These are phyloP conservation scores for Paracanthobrama guichenoti DNA, from an alignment of 2,113 vertebrate species.

Conservation along the genomic window DNA sequence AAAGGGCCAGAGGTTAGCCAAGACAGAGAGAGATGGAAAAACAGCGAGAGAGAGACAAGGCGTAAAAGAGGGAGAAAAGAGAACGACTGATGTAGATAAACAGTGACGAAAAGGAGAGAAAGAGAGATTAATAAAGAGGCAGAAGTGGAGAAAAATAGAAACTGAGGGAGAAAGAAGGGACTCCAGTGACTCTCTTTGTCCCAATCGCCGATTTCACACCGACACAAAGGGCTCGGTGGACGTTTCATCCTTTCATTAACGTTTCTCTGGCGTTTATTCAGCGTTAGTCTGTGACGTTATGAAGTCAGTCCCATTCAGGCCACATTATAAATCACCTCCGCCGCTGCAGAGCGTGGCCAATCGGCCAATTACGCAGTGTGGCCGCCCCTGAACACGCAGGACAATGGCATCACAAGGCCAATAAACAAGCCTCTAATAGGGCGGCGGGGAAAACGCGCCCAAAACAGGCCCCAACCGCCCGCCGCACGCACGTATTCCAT, in stretches of 20 bases:
- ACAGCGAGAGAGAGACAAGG: conserved; percentile 41
- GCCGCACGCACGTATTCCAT: conserved; percentile 99
- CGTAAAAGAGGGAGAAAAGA: conserved; percentile 50
- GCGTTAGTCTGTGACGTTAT: conserved; percentile 79
- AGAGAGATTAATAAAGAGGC: conserved; percentile 60
- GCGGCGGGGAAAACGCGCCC: conserved; percentile 84
- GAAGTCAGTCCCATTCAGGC: conserved; percentile 95
- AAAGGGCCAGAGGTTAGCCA: conserved; percentile 45
- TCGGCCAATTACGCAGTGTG: conserved; percentile 94
- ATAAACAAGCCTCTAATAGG: conserved; percentile 99
- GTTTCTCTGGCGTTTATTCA: conserved; percentile 93
- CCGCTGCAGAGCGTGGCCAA: conserved; percentile 97
- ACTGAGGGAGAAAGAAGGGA: conserved; percentile 65
- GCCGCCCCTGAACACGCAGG: conserved; percentile 87
- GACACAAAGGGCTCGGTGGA: conserved; percentile 91
- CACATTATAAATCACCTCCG: conserved; percentile 98
- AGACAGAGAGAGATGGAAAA: conserved; percentile 51
- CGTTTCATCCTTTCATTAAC: conserved; percentile 95
- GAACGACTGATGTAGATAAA: conserved; percentile 60
- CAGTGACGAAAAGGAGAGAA: conserved; percentile 57
- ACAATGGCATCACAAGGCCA: conserved; percentile 99
- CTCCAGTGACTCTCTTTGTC: conserved; percentile 71
- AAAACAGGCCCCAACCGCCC: conserved; percentile 95
- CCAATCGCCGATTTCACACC: conserved; percentile 87
- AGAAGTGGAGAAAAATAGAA: conserved; percentile 62